Conservation (phyloP, 2,797 vertebrate species). For the Lerista edwardsae region DNA sequence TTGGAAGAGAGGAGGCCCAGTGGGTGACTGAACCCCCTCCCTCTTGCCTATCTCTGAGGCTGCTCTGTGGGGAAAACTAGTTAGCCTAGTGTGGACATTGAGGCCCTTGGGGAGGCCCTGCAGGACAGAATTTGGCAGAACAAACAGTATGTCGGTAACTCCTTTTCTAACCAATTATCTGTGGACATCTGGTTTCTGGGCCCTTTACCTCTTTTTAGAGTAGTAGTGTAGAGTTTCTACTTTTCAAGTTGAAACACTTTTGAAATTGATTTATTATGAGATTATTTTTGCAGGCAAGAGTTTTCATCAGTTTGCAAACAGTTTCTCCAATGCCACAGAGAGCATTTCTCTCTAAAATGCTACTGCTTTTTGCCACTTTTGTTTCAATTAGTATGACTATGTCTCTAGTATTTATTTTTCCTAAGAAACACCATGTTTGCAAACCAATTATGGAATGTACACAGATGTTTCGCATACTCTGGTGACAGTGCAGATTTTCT, state of each 20-base stretch:
- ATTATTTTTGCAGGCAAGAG: background rate
- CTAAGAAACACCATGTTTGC: background rate
- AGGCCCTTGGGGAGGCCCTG: no score
- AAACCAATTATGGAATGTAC: background rate
- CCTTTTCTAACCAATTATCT: background rate
- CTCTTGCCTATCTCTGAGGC: no score
- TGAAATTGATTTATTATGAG: background rate
- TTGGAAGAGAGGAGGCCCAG: no score
- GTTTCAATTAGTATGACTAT: background rate
- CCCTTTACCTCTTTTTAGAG: background rate
- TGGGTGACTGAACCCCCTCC: no score
- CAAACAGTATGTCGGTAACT: no score
- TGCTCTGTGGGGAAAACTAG: no score
- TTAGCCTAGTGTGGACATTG: no score
- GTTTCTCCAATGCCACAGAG: background rate
- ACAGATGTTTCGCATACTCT: no score
- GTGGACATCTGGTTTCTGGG: background rate
- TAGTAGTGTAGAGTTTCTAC: background rate
- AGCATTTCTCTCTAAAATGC: background rate
- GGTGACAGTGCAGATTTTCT: no score
- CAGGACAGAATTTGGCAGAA: no score
- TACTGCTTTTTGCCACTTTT: background rate
- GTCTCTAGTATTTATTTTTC: slow-evolving; percentile 37
- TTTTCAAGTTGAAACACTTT: background rate
- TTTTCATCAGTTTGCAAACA: no score